Evolutionary conservation across 1,140 invertebrate genomes (phyloP).

Genomic region (Cepaea nemoralis): DNA sequence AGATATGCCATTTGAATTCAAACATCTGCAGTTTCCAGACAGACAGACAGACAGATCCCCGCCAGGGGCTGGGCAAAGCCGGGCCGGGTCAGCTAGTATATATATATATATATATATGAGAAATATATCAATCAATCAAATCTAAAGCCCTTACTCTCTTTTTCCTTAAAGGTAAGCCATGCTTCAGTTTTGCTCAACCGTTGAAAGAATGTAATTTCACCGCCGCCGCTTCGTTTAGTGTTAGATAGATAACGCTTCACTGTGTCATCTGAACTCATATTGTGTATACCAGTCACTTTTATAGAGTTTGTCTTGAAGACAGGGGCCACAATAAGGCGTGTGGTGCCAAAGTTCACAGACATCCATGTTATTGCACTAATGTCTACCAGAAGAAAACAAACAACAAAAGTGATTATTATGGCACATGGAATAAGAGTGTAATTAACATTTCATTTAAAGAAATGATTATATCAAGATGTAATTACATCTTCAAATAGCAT

Average conservation of each 20-base stretch:
- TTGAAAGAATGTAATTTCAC: not conserved
- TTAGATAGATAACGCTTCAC: not conserved
- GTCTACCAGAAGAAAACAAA: not conserved
- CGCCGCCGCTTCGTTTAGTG: not conserved
- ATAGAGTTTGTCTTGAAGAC: conserved; percentile 5
- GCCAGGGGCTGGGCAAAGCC: too few relatives aligned
- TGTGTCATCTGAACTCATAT: not conserved
- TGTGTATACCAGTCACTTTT: not conserved
- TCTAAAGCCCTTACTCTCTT: conserved; percentile 12
- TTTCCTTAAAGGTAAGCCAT: not conserved
- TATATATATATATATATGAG: too few relatives aligned
- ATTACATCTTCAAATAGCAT: too few relatives aligned
- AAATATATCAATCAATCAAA: not conserved
- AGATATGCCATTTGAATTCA: too few relatives aligned
- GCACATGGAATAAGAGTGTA: too few relatives aligned
- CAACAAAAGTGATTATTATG: not conserved
- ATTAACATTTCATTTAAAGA: too few relatives aligned
- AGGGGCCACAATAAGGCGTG: not conserved
- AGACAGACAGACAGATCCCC: too few relatives aligned
- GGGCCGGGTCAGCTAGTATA: too few relatives aligned
- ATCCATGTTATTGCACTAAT: not conserved
- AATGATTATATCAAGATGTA: too few relatives aligned
- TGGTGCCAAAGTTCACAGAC: not conserved
- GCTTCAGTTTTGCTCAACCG: not conserved
- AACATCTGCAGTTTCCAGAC: too few relatives aligned